Percentiles rank a stretch among this genome's conserved stretches.
Evolutionary conservation across 2,797 vertebrate genomes (phyloP).

Genomic region (Coracias cyanogaster): DNA sequence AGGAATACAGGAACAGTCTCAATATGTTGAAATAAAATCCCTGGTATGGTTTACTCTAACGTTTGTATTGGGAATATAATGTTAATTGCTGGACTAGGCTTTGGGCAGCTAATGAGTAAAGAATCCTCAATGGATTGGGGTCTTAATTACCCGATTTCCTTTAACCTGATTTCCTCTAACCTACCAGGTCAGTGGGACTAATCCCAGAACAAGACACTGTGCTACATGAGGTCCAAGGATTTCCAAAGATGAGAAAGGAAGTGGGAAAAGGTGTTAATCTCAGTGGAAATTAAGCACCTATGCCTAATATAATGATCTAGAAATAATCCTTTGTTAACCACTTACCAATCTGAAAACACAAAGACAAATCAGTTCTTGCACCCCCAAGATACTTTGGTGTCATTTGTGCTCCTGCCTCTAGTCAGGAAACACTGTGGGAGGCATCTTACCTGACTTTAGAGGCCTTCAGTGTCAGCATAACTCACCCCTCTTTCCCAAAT

Average conservation of each 20-base stretch:
- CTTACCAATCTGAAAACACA: neutral
- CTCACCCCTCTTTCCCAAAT: neutral
- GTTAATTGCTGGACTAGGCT: conserved; percentile 46
- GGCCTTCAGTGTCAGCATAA: neutral
- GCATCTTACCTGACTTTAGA: neutral
- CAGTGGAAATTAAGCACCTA: neutral
- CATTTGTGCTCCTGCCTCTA: neutral
- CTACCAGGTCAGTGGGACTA: conserved; percentile 29
- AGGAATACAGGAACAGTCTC: neutral
- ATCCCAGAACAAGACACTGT: neutral
- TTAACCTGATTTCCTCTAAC: conserved; percentile 60
- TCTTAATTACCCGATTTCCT: conserved; percentile 64
- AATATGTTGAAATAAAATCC: neutral
- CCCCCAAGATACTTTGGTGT: neutral
- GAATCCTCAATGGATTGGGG: conserved; percentile 7
- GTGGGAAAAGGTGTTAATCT: neutral
- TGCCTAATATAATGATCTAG: neutral
- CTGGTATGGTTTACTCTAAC: neutral
- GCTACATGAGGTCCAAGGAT: neutral
- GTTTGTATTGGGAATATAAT: neutral
- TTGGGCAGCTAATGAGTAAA: conserved; percentile 64
- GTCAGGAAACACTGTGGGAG: neutral
- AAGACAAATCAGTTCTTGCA: neutral
- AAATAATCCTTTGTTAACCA: neutral
- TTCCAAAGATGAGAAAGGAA: neutral